A percentile compares a stretch with the other conserved stretches of the same genome.
Evolutionary conservation across 2,888 invertebrate species (phyloP).

Genomic region (Saturnia japonica): DNA sequence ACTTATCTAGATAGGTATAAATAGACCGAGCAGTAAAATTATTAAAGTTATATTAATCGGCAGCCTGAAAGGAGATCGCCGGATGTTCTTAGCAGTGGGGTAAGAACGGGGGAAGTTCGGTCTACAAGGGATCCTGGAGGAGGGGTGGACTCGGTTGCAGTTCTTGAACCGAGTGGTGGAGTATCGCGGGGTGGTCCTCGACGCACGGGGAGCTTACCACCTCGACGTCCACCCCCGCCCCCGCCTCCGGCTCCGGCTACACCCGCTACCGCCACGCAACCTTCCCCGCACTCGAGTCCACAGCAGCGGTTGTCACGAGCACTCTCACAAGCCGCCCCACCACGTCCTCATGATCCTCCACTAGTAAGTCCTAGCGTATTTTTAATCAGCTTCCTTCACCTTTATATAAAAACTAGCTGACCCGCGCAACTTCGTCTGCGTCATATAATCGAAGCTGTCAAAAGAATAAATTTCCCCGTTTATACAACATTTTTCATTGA

Average conservation of each 20-base stretch:
- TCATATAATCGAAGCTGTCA: too few species aligned
- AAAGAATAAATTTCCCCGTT: too few species aligned
- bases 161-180: constrained; percentile 22
- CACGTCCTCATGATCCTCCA: constrained; percentile 58
- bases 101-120: constrained; percentile 43
- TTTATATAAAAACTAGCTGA: not conserved
- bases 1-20: not conserved
- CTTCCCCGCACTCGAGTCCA: too few species aligned
- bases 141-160: not conserved
- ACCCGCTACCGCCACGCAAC: constrained; percentile 17
- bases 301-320: constrained; percentile 58
- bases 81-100: not conserved
- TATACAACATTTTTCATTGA: too few species aligned
- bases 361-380: constrained; percentile 38
- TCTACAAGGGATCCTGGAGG: constrained; percentile 43
- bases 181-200: constrained; percentile 18
- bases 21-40: not conserved
- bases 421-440: too few species aligned
- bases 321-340: constrained; percentile 58
- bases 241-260: constrained; percentile 29
- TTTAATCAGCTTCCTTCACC: not conserved
- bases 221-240: constrained; percentile 54
- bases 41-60: constrained; percentile 4
- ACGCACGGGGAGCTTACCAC: constrained; percentile 44
- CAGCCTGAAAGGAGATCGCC: constrained; percentile 12